Conservation (phyloP, 2,888 invertebrate species). For the Pediacus dermestoides region DNA sequence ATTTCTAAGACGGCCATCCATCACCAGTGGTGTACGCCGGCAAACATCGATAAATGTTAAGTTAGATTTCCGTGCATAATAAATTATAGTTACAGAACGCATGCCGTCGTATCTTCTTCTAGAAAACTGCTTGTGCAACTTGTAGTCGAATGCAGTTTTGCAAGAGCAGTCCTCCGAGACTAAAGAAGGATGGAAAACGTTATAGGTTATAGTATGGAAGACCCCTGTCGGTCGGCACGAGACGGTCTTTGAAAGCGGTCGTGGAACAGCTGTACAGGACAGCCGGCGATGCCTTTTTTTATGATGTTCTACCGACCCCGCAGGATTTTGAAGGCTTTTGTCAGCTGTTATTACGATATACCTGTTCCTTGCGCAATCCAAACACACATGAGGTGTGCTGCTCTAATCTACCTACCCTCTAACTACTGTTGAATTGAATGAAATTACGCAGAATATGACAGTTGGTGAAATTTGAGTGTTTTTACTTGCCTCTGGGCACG, state of each 20-base stretch:
- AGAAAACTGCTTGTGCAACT: slow-evolving; percentile 1
- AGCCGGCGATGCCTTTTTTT: slow-evolving; percentile 32
- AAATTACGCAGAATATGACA: no score
- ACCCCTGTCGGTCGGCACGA: no score
- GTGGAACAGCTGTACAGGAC: slow-evolving; percentile 33
- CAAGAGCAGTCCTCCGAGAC: slow-evolving; percentile 1
- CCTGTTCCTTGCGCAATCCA: slow-evolving; percentile 28
- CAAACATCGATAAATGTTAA: slow-evolving; percentile 1
- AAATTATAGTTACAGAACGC: not conserved
- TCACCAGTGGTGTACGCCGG: not conserved
- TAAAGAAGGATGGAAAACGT: not conserved
- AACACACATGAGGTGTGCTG: slow-evolving; percentile 19
- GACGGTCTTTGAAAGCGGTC: slow-evolving; percentile 19
- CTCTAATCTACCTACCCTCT: slow-evolving; percentile 8
- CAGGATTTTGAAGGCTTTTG: slow-evolving; percentile 35
- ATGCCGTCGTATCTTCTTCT: not conserved
- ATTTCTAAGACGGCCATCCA: not conserved
- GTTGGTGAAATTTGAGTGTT: no score
- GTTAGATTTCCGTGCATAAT: not conserved
- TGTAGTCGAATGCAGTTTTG: not conserved
- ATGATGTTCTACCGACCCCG: slow-evolving; percentile 20
- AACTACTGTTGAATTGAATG: slow-evolving; percentile 4
- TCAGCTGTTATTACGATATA: slow-evolving; percentile 39
- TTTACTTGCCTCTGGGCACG: no score
- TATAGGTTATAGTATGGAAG: no score